Percentiles rank a stretch among this genome's conserved stretches.
phyloP scores from a whole-genome alignment of 1,140 invertebrate genomes.

The Sipha flava region DNA sequence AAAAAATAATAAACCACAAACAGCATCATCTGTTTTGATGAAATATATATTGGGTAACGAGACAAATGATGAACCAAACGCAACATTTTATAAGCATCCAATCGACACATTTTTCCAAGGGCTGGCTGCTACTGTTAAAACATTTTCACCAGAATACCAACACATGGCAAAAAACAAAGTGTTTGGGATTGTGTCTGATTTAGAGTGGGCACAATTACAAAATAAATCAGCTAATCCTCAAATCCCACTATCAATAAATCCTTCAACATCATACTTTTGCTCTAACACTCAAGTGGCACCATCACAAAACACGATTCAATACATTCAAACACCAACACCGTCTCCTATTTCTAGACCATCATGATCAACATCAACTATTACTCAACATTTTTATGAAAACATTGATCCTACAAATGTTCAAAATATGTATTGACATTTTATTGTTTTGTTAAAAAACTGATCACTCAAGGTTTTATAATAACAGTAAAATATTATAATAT shows the following conservation, averaged over 20 bases:
- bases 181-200: background rate
- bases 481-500: no score
- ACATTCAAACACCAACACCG: background rate
- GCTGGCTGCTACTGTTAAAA: background rate
- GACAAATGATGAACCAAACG: background rate
- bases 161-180: background rate
- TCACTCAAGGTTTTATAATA: no score
- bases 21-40: background rate
- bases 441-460: no score
- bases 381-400: no score
- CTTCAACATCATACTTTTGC: background rate
- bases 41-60: background rate
- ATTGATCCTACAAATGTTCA: no score
- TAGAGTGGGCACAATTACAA: background rate
- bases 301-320: background rate
- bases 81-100: background rate
- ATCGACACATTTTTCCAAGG: background rate
- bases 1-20: background rate
- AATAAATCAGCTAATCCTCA: background rate
- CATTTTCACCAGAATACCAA: slow-evolving; percentile 7
- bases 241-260: background rate
- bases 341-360: background rate
- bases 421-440: no score
- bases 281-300: background rate
- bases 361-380: background rate